Conservation (phyloP, 2,888 invertebrate species). For the Brachypterus glaber region DNA sequence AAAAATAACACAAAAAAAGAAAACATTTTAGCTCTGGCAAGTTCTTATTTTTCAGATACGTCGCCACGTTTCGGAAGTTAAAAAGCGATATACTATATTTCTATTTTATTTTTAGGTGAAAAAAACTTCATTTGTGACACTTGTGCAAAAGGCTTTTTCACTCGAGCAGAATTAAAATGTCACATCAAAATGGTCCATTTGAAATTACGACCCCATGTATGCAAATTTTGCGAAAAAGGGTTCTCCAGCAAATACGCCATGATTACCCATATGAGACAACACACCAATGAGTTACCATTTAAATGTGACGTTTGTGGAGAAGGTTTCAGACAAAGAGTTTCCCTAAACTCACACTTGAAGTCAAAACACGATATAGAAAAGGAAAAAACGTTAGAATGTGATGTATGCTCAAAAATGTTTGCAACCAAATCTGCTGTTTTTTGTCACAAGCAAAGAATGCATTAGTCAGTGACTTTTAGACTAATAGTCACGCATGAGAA, state of each 20-base stretch:
- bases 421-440: slow-evolving; percentile 19
- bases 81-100: no score
- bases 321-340: slow-evolving; percentile 32
- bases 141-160: slow-evolving; percentile 28
- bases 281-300: slow-evolving; percentile 30
- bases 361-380: slow-evolving; percentile 29
- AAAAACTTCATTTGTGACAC: slow-evolving; percentile 26
- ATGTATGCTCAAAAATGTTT: slow-evolving; percentile 26
- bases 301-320: slow-evolving; percentile 28
- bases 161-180: slow-evolving; percentile 24
- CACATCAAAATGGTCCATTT: slow-evolving; percentile 30
- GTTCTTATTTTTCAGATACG: no score
- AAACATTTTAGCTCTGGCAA: no score
- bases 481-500: no score
- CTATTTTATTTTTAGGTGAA: slow-evolving; percentile 22
- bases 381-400: slow-evolving; percentile 23
- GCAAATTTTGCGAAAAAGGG: slow-evolving; percentile 28
- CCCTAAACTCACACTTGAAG: slow-evolving; percentile 28
- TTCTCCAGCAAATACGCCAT: slow-evolving; percentile 29
- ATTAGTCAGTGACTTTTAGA: no score
- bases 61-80: no score
- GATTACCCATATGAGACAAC: slow-evolving; percentile 29
- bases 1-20: no score
- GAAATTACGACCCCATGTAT: slow-evolving; percentile 28
- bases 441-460: slow-evolving; percentile 21